A percentile compares a stretch with the other conserved stretches of the same genome.
Conservation (phyloP, 2,797 vertebrate species). For the Neopelma chrysocephalum region DNA sequence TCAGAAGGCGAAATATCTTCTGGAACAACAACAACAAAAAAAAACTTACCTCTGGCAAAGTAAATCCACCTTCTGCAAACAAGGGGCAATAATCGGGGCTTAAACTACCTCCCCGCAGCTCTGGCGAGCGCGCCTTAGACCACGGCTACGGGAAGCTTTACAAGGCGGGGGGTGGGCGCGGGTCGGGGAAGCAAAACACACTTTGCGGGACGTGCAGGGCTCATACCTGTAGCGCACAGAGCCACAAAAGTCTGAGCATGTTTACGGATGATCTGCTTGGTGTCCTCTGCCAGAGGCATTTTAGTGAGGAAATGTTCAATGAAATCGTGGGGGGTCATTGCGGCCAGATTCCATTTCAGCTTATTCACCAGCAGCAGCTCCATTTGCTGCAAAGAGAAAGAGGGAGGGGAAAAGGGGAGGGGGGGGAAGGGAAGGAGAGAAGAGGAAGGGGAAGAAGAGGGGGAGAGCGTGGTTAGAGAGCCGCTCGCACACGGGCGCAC, state of each 20-base stretch:
- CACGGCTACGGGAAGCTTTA: slow-evolving; percentile 30
- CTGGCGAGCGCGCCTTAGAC: slow-evolving; percentile 12
- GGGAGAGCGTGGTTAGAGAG: slow-evolving; percentile 17
- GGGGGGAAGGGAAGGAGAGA: not conserved
- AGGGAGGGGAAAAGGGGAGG: not conserved
- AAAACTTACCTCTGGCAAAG: slow-evolving; percentile 69
- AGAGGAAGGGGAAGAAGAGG: not conserved
- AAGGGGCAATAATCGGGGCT: slow-evolving; percentile 43
- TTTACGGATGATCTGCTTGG: slow-evolving; percentile 94
- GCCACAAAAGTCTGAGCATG: slow-evolving; percentile 98
- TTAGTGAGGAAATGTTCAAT: slow-evolving; percentile 98
- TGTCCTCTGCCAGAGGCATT: slow-evolving; percentile 89
- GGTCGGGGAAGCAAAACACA: slow-evolving; percentile 46
- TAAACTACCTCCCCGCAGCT: slow-evolving; percentile 48
- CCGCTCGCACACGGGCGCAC: not conserved
- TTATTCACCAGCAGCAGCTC: slow-evolving; percentile 96
- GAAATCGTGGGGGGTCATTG: slow-evolving; percentile 96
- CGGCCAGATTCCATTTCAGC: slow-evolving; percentile 97
- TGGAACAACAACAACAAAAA: slow-evolving; percentile 24
- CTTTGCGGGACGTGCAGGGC: slow-evolving; percentile 66
- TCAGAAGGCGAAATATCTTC: not conserved
- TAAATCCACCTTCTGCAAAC: slow-evolving; percentile 73
- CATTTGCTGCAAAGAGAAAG: slow-evolving; percentile 86
- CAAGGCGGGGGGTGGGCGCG: not conserved
- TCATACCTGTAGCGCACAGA: slow-evolving; percentile 96